phyloP scores from a whole-genome alignment of 2,797 vertebrate genomes.

The Mionectes olivaceus region DNA sequence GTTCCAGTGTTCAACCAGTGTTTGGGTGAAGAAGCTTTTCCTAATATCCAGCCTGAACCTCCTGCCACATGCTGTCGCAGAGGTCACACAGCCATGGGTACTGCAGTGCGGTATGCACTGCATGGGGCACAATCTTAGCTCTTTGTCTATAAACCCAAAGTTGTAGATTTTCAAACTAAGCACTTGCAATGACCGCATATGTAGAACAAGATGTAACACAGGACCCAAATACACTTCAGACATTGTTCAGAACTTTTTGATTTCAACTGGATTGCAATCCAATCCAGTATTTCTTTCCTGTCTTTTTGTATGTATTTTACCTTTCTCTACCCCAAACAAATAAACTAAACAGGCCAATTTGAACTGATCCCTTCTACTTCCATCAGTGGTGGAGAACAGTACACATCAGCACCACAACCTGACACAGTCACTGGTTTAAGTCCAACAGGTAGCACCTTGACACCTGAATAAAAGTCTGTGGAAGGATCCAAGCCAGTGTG shows the following conservation, averaged over 20 bases:
- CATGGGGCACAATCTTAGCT: not conserved
- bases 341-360: not conserved
- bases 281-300: not conserved
- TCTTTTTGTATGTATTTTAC: not conserved
- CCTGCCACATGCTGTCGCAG: fast-evolving
- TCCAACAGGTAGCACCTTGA: not conserved
- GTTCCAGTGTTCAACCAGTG: not conserved
- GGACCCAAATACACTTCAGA: not conserved
- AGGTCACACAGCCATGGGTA: not conserved
- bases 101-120: not conserved
- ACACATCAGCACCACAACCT: not conserved
- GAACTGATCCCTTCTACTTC: not conserved
- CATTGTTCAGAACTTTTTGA: not conserved
- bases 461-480: not conserved
- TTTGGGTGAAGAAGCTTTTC: not conserved
- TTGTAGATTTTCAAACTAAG: not conserved
- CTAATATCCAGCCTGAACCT: not conserved
- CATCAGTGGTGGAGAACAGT: not conserved
- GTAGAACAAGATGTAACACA: not conserved
- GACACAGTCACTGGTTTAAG: not conserved
- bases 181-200: not conserved
- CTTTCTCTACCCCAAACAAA: not conserved
- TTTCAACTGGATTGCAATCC: not conserved
- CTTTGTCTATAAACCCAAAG: not conserved
- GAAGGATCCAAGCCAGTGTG: fast-evolving